phyloP scores from a whole-genome alignment of 2,113 vertebrate species.

The Pelecanus crispus region DNA sequence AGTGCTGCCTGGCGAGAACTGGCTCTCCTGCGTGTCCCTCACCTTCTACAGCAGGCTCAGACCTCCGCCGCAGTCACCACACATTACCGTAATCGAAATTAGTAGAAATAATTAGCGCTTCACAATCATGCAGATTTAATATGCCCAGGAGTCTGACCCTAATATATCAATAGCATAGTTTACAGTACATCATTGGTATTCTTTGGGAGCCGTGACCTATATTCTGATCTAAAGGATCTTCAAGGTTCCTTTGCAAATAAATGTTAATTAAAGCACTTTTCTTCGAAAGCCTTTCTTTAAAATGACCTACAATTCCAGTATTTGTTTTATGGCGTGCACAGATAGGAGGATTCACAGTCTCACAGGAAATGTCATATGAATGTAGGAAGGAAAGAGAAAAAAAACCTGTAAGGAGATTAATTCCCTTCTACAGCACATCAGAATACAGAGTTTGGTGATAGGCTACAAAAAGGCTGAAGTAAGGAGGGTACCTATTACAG shows the following conservation, averaged over 20 bases:
- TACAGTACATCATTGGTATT: not conserved
- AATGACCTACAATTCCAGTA: conserved; percentile 7
- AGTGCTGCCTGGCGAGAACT: rapidly evolving
- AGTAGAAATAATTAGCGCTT: conserved; percentile 14
- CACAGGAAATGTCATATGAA: not conserved
- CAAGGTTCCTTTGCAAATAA: conserved; percentile 25
- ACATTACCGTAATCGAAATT: not conserved
- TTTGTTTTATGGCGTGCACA: not conserved
- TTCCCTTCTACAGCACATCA: not conserved
- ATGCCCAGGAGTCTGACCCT: not conserved
- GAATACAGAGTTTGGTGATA: not conserved
- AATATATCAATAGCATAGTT: not conserved
- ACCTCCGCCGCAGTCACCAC: not conserved
- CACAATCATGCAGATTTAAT: not conserved
- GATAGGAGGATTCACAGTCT: not conserved
- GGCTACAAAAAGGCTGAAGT: not conserved
- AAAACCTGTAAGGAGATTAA: not conserved
- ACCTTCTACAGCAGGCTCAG: not conserved
- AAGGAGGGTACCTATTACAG: not conserved
- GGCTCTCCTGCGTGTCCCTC: rapidly evolving
- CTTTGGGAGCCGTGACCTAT: not conserved
- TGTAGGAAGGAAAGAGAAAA: not conserved
- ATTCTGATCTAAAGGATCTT: conserved; percentile 11
- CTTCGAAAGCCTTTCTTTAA: not conserved
- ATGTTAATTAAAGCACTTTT: conserved; percentile 44